phyloP scores from a whole-genome alignment of 2,113 vertebrate species.

The Hipposideros armiger region DNA sequence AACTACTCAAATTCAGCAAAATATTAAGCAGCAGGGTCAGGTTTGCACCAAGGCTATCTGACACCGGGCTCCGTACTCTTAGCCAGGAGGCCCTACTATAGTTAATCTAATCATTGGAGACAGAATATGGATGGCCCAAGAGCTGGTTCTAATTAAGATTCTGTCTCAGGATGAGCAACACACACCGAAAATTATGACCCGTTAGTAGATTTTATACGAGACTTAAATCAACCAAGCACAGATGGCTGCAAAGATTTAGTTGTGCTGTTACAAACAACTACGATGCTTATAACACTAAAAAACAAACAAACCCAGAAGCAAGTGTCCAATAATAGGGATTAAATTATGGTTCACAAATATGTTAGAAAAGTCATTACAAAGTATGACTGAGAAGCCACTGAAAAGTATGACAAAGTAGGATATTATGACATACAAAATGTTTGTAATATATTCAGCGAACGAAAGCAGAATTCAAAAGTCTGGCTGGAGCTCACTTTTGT shows the following conservation, averaged over 20 bases:
- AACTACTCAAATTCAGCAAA: background rate
- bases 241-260: background rate
- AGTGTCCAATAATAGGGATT: background rate
- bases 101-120: background rate
- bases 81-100: background rate
- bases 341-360: background rate
- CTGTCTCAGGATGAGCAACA: slow-evolving; percentile 31
- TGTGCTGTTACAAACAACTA: background rate
- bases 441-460: background rate
- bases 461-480: background rate
- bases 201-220: background rate
- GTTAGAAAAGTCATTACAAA: background rate
- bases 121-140: background rate
- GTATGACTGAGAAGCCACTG: background rate
- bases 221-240: background rate
- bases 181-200: background rate
- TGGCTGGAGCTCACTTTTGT: background rate
- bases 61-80: background rate
- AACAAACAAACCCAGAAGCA: background rate
- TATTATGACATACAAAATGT: background rate
- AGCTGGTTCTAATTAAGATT: background rate
- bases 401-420: background rate
- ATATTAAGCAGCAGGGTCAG: background rate
- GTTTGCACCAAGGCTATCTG: background rate
- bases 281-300: background rate